Base-by-base conservation (phyloP, 2,888 invertebrate species). In the Pristionchus entomophagus region DNA sequence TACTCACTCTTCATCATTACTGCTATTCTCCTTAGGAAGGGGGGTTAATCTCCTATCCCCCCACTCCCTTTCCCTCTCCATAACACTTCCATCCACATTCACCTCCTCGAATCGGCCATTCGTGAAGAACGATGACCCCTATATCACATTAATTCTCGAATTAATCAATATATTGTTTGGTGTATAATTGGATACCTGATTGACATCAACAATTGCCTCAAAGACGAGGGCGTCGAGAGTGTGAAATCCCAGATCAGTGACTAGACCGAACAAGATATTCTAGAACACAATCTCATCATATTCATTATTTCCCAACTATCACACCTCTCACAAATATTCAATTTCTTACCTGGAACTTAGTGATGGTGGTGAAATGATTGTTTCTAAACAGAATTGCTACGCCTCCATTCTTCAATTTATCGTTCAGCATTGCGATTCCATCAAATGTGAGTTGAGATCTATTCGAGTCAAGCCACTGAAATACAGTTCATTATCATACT, bases 291-390 rank as follows among this genome's bases (percentile, higher is more conserved):
- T 6, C 17, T 38, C 38, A 80, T 87, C 62, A 26, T 84, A n/a
- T n/a, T n/a, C n/a, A n/a, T n/a, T 14, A 26, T 56, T 22, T 19
- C 53, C 6, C 14, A 19, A n/a, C 53, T 6, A 4, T 19, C n/a
- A 19, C 8, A 2, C 22, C n/a, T 56, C 53, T 1, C 22, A 22
- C 32, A 22, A 81, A 80, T 32, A 51, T 62, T 49, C 45, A 62
- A 86, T 62, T 65, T 90, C 93, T 90, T 89, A 95, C 95, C 93
- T 94, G 93, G 88, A 94, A 93, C 89, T 95, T 95, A 88, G 94
- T 93, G 29, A 95, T 92, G 8, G 95, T 95, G 86, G 94, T 94
- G 93, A 95, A 95, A 91, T 95, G 95, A 92, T 95, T 95, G 92
- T 95, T 95, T 87, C 95, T 92, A 91, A 95, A 95, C 86, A 95